Percentiles rank a stretch among this genome's conserved stretches.
phyloP scores from a whole-genome alignment of 2,113 vertebrate genomes.

The Phainopepla nitens region DNA sequence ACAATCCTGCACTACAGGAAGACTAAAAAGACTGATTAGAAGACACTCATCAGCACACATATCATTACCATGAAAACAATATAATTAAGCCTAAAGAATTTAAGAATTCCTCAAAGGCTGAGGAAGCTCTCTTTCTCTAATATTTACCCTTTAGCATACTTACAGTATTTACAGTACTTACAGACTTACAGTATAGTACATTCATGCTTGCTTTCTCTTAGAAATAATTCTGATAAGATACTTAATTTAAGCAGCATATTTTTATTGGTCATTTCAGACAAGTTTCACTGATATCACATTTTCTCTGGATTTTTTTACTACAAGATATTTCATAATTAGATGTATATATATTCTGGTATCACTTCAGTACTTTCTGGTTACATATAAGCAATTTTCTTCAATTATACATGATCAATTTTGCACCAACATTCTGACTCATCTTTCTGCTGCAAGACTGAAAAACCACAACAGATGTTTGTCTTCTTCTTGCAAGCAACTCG shows the following conservation, averaged over 20 bases:
- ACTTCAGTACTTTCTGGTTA: slow-evolving; percentile 23
- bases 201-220: neutral
- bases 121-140: neutral
- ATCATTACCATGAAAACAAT: neutral
- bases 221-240: slow-evolving; percentile 15
- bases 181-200: neutral
- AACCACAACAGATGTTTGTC: neutral
- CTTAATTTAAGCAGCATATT: slow-evolving; percentile 16
- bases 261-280: slow-evolving; percentile 35
- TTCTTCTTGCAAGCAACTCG: neutral
- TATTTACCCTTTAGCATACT: neutral
- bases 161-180: neutral
- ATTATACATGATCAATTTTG: neutral
- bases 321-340: neutral
- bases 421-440: neutral
- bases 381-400: neutral
- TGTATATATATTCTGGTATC: neutral
- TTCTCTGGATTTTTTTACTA: slow-evolving; percentile 6
- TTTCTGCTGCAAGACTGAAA: neutral
- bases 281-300: neutral
- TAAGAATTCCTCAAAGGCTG: neutral
- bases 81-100: neutral
- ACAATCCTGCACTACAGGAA: slow-evolving; percentile 82
- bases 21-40: slow-evolving; percentile 73
- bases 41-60: neutral